Evolutionary conservation across 2,888 invertebrate species (phyloP).

Genomic region (Resseliella maxima): DNA sequence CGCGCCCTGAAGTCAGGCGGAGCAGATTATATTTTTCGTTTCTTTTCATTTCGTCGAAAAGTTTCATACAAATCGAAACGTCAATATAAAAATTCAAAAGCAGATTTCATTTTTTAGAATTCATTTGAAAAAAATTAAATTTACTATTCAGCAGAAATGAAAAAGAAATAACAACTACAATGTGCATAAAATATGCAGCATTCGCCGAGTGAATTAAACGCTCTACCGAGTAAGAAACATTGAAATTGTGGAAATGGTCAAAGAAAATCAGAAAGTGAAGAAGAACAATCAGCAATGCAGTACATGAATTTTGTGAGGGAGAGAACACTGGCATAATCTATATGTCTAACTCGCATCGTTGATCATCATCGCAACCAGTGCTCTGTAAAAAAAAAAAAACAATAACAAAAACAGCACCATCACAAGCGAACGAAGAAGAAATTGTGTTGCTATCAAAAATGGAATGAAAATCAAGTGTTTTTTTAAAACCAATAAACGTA

Average conservation of each 20-base stretch:
- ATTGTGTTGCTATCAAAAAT: not conserved
- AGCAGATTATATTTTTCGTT: not conserved
- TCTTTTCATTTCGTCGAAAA: constrained; percentile 1
- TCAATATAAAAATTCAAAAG: not conserved
- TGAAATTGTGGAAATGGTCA: not conserved
- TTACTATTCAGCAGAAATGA: not conserved
- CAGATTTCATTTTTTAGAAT: constrained; percentile 25
- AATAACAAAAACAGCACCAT: too few relatives aligned
- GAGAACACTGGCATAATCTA: not conserved
- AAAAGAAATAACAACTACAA: not conserved
- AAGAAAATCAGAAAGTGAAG: constrained; percentile 36
- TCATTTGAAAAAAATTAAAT: constrained; percentile 27
- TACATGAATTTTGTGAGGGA: constrained; percentile 30
- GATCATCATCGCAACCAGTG: constrained; percentile 1
- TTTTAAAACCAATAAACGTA: constrained; percentile 32
- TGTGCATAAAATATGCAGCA: constrained; percentile 25
- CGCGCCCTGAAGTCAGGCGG: constrained; percentile 17
- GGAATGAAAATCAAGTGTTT: constrained; percentile 39
- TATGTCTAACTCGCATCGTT: not conserved
- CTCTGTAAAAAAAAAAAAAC: not conserved
- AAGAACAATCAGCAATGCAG: not conserved
- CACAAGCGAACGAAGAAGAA: not conserved
- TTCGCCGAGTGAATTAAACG: constrained; percentile 46
- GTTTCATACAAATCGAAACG: not conserved
- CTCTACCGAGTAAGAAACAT: constrained; percentile 36